Evolutionary conservation across 2,797 vertebrate species (phyloP).

Genomic region (Bryconaethiops microstoma): DNA sequence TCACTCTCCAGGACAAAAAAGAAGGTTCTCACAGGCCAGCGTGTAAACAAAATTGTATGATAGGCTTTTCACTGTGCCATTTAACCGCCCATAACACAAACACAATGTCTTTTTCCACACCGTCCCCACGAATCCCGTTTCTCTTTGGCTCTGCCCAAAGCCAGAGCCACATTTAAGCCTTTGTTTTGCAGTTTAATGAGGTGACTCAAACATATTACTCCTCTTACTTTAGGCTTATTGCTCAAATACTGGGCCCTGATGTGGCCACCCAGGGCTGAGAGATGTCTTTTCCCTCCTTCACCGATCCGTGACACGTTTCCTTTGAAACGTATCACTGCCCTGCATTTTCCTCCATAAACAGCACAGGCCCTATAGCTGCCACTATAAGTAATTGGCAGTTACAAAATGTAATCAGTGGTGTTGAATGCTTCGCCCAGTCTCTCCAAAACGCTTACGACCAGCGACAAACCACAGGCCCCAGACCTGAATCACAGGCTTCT

Average conservation of each 20-base stretch:
- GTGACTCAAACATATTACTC: conserved; percentile 38
- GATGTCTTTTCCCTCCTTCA: conserved; percentile 27
- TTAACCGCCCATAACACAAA: conserved; percentile 51
- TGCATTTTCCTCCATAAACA: conserved; percentile 58
- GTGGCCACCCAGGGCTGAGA: conserved; percentile 23
- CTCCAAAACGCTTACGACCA: conserved; percentile 50
- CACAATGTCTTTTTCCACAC: neutral
- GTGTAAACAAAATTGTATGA: conserved; percentile 59
- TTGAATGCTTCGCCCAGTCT: conserved; percentile 55
- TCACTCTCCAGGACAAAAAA: conserved; percentile 49
- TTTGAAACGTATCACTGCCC: conserved; percentile 22
- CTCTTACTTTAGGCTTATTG: neutral
- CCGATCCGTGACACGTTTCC: conserved; percentile 9
- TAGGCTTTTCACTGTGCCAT: conserved; percentile 51
- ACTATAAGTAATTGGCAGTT: conserved; percentile 65
- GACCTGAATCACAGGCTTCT: conserved; percentile 24
- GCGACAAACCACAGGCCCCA: conserved; percentile 49
- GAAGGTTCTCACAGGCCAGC: conserved; percentile 57
- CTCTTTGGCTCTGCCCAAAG: conserved; percentile 46
- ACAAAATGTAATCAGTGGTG: conserved; percentile 61
- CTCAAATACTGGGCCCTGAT: conserved; percentile 3
- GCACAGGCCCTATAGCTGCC: conserved; percentile 58
- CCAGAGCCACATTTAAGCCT: conserved; percentile 49
- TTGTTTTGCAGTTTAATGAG: conserved; percentile 54
- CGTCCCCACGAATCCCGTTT: conserved; percentile 31